These are phyloP conservation scores for Cossypha caffra DNA, from an alignment of 2,797 vertebrate species.

Conservation along the genomic window DNA sequence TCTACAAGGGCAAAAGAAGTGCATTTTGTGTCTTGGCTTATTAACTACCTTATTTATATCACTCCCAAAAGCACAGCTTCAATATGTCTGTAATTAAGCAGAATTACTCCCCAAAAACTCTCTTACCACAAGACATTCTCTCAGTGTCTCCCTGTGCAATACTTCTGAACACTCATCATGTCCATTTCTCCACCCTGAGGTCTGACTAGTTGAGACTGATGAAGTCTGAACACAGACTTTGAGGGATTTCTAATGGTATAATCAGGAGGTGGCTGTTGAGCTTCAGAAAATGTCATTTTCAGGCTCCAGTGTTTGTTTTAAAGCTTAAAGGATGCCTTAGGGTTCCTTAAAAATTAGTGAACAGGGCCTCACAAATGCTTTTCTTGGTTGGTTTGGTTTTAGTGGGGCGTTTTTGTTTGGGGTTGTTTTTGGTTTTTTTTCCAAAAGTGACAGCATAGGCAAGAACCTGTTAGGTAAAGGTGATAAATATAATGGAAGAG, in stretches of 20 bases:
- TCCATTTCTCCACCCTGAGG: conserved; percentile 28
- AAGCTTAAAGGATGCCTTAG: conserved; percentile 16
- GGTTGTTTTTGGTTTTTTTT: background rate
- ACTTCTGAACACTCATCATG: conserved; percentile 20
- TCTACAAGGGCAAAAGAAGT: background rate
- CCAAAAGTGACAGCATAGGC: background rate
- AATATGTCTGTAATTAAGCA: conserved; percentile 18
- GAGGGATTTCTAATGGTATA: conserved; percentile 41
- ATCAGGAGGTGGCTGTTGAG: conserved; percentile 45
- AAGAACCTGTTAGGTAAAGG: background rate
- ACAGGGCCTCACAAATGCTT: background rate
- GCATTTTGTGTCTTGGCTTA: background rate
- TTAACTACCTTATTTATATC: conserved; percentile 28
- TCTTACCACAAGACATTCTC: conserved; percentile 33
- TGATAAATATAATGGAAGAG: conserved; percentile 32
- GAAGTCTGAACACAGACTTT: conserved; percentile 42
- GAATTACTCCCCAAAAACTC: conserved; percentile 34
- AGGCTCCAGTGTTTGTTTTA: conserved; percentile 24
- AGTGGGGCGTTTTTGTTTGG: too few relatives aligned
- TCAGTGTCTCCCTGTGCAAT: conserved; percentile 34
- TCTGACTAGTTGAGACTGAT: conserved; percentile 25
- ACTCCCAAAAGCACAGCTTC: background rate
- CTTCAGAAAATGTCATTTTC: background rate
- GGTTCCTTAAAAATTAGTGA: conserved; percentile 13
- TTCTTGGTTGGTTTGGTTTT: background rate